Evolutionary conservation across 2,113 vertebrate species (phyloP).

Genomic region (Scalopus aquaticus): DNA sequence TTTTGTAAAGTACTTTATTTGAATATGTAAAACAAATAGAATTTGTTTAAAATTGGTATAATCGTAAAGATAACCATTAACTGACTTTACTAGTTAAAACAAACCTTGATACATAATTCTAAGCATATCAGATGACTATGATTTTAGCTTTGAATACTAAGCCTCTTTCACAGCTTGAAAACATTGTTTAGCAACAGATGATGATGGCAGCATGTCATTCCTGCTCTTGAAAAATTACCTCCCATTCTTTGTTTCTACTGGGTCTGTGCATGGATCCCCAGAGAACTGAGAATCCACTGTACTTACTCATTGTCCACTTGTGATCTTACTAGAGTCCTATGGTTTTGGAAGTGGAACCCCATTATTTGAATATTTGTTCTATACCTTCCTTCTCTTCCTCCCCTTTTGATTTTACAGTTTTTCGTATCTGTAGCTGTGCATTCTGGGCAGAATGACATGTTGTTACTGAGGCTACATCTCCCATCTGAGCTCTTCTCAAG

Average conservation of each 20-base stretch:
- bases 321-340: background rate
- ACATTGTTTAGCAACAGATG: background rate
- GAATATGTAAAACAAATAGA: background rate
- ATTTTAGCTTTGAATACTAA: background rate
- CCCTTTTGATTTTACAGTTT: background rate
- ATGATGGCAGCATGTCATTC: background rate
- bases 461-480: background rate
- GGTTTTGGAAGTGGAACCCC: background rate
- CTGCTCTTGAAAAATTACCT: background rate
- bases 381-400: background rate
- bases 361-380: background rate
- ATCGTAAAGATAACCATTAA: background rate
- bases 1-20: background rate
- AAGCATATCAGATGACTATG: background rate
- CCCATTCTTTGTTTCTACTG: background rate
- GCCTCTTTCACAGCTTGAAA: background rate
- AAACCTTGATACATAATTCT: background rate
- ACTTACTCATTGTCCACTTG: background rate
- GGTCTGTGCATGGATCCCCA: background rate
- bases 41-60: constrained; percentile 1
- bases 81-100: background rate
- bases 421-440: background rate
- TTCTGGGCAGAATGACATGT: fast-evolving
- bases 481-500: background rate
- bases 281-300: background rate